Percentiles rank a stretch among this genome's conserved stretches.
Evolutionary conservation across 2,113 vertebrate species (phyloP).

Genomic region (Datnioides undecimradiatus): DNA sequence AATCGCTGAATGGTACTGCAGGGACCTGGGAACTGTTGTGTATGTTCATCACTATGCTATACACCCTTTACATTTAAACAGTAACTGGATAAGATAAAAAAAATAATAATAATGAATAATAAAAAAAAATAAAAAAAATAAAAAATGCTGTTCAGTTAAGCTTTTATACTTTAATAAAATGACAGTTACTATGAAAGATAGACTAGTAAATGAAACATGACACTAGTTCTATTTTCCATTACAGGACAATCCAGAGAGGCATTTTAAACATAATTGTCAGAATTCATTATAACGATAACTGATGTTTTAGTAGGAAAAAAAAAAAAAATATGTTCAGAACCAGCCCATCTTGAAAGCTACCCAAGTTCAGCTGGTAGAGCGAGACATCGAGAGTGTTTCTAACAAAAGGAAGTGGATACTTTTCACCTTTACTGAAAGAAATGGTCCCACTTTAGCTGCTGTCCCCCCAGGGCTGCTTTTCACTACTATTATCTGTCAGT

Average conservation of each 20-base stretch:
- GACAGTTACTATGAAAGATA: not conserved
- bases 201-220: not conserved
- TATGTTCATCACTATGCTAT: not conserved
- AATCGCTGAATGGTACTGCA: not conserved
- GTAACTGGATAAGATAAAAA: not conserved
- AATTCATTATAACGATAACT: not conserved
- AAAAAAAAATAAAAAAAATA: too few species aligned
- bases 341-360: not conserved
- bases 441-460: conserved; percentile 27
- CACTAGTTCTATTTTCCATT: not conserved
- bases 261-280: not conserved
- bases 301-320: not conserved
- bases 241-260: not conserved
- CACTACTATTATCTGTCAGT: conserved; percentile 51
- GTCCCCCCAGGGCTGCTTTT: conserved; percentile 50
- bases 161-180: not conserved
- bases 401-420: conserved; percentile 4
- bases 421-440: conserved; percentile 32
- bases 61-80: not conserved
- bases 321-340: not conserved
- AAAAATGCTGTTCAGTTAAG: not conserved
- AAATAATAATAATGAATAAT: too few species aligned
- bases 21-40: not conserved
- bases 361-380: conserved; percentile 1
- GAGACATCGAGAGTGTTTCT: not conserved